Evolutionary conservation across 2,797 vertebrate species (phyloP), one percentile per base, ranked within the genome.

Genomic region (Parotocinclus haroldoi): DNA sequence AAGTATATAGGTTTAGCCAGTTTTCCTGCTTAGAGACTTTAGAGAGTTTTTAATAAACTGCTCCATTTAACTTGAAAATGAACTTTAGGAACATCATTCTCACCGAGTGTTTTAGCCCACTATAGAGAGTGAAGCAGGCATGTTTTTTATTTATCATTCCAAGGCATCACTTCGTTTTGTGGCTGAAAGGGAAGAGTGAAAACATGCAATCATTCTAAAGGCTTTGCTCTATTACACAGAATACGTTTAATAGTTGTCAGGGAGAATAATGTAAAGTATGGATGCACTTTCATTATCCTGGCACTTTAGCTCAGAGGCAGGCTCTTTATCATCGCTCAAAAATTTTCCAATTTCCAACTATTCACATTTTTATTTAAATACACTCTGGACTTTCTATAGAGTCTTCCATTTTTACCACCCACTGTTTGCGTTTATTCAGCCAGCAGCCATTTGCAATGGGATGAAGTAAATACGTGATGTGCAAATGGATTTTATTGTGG

Each of bases 111-210:
- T 49, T 46, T 45, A 65, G 77, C 80, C 71, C 81, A 72, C 81
- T 80, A 76, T 81, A 80, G 76, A 53, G 76, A 71, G 53, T 65
- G 74, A 77, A 77, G 58, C 62, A 59, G 72, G 72, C 59, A 78
- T 78, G 79, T 77, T 70, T 71, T 73, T 76, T 37, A 78, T 87
- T 82, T 79, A 84, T 88, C 83, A 84, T 74, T 74, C 58, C 64
- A 11, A 50, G 59, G 83, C 80, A 79, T 81, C 82, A 78, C 85
- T 86, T 77, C 78, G 76, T 86, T 86, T 82, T 82, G 78, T 82
- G 60, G 80, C 77, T 75, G 50, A 69, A 80, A 81, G 85, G 77
- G 68, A 50, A 65, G 73, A 80, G 46, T 82, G 81, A 79, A 82
- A 74, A 77, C 77, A 78, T 72, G 73, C 75, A 79, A 78, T 84